A percentile compares a stretch with the other conserved stretches of the same genome.
phyloP scores from a whole-genome alignment of 30 jellyfish, hydroid and myxozoan species.

The Hydractinia echinata region DNA sequence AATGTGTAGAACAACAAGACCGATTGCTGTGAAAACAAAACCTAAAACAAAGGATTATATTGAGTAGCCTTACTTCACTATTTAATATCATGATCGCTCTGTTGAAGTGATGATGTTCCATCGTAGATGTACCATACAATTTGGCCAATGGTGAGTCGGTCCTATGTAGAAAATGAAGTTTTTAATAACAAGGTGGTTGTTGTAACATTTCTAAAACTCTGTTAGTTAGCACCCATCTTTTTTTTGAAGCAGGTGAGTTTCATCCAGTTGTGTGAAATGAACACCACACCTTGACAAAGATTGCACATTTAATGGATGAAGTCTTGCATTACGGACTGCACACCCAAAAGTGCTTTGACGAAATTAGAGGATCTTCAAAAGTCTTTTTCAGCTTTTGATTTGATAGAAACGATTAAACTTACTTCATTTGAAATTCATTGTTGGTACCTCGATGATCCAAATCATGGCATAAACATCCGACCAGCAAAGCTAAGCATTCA shows the following conservation, averaged over 20 bases:
- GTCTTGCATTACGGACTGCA: too few species aligned
- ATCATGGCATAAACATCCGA: conserved; percentile 92
- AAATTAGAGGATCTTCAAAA: neutral
- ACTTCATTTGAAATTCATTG: conserved; percentile 93
- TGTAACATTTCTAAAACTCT: too few species aligned
- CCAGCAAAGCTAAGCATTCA: conserved; percentile 83
- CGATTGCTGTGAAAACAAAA: too few species aligned
- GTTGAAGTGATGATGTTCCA: conserved; percentile 95
- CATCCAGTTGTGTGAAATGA: too few species aligned
- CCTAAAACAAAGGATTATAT: too few species aligned
- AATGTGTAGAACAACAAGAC: too few species aligned
- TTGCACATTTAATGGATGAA: too few species aligned
- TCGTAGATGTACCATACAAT: conserved; percentile 82
- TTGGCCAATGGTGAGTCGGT: conserved; percentile 70
- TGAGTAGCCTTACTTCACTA: conserved; percentile 58
- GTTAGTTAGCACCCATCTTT: too few species aligned
- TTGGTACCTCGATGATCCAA: conserved; percentile 91
- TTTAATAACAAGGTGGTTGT: too few species aligned
- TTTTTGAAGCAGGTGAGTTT: too few species aligned
- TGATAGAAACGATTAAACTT: conserved; percentile 40
- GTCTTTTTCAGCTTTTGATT: neutral
- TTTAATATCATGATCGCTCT: conserved; percentile 84
- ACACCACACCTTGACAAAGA: too few species aligned
- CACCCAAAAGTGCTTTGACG: too few species aligned
- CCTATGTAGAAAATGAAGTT: conserved; percentile 27